phyloP scores from a whole-genome alignment of 2,113 vertebrate species.

The Deroptyus accipitrinus region DNA sequence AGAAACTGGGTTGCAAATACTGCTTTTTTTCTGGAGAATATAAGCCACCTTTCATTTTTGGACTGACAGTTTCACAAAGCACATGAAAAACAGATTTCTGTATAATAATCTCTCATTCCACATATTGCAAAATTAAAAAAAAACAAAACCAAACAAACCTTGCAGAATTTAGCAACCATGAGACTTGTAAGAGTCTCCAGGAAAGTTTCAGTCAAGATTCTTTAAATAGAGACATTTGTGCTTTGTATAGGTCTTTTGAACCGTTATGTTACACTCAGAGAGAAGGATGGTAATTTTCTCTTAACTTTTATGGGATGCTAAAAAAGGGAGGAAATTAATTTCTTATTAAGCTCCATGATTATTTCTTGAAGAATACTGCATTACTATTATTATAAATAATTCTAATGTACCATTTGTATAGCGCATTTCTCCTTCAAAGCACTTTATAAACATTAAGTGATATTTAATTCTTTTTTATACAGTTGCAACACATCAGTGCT shows the following conservation, averaged over 20 bases:
- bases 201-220: not conserved
- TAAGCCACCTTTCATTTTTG: not conserved
- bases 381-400: conserved; percentile 19
- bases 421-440: conserved; percentile 43
- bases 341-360: not conserved
- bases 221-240: not conserved
- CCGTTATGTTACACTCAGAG: not conserved
- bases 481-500: not conserved
- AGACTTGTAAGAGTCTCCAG: not conserved
- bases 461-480: not conserved
- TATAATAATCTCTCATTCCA: not conserved
- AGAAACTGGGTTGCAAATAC: not conserved
- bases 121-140: not conserved
- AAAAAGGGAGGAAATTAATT: not conserved
- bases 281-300: not conserved
- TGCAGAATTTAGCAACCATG: not conserved
- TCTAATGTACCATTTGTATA: not conserved
- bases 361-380: conserved; percentile 2
- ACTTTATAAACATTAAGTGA: not conserved
- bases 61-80: not conserved
- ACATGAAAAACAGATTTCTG: not conserved
- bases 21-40: not conserved
- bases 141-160: not conserved
- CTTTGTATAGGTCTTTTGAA: not conserved
- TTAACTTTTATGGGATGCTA: conserved; percentile 9